Conservation (phyloP, 2,113 vertebrate species). For the Passer montanus region DNA sequence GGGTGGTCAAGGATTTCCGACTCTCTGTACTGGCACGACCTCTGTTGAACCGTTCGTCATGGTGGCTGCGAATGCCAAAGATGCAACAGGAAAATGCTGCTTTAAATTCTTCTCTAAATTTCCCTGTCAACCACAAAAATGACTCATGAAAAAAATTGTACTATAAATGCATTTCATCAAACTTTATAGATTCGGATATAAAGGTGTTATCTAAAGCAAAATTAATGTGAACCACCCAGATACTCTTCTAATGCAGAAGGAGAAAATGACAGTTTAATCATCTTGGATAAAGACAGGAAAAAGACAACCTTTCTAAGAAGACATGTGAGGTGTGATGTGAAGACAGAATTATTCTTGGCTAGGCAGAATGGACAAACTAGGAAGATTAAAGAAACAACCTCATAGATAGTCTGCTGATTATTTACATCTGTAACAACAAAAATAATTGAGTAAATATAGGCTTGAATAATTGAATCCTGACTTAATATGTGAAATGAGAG, state of each 20-base stretch:
- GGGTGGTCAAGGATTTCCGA: slow-evolving; percentile 91
- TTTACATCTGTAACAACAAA: background rate
- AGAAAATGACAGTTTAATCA: background rate
- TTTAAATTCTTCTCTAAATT: slow-evolving; percentile 97
- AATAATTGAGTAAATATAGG: background rate
- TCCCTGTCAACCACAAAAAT: slow-evolving; percentile 78
- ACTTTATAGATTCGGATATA: background rate
- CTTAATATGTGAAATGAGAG: background rate
- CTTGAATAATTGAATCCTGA: background rate
- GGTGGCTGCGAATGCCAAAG: slow-evolving; percentile 63
- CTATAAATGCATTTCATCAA: background rate
- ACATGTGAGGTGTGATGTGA: background rate
- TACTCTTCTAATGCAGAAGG: background rate
- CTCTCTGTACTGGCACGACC: slow-evolving; percentile 85
- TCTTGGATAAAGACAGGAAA: background rate
- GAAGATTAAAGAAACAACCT: background rate
- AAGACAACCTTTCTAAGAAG: background rate
- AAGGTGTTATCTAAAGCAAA: background rate
- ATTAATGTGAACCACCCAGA: background rate
- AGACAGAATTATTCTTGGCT: background rate
- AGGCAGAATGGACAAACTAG: background rate
- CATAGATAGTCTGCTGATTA: background rate
- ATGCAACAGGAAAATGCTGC: slow-evolving; percentile 91
- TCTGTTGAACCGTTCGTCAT: slow-evolving; percentile 72
- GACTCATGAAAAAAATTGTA: slow-evolving; percentile 25